Evolutionary conservation across 2,888 invertebrate genomes (phyloP).

Genomic region (Abrostola triplasia): DNA sequence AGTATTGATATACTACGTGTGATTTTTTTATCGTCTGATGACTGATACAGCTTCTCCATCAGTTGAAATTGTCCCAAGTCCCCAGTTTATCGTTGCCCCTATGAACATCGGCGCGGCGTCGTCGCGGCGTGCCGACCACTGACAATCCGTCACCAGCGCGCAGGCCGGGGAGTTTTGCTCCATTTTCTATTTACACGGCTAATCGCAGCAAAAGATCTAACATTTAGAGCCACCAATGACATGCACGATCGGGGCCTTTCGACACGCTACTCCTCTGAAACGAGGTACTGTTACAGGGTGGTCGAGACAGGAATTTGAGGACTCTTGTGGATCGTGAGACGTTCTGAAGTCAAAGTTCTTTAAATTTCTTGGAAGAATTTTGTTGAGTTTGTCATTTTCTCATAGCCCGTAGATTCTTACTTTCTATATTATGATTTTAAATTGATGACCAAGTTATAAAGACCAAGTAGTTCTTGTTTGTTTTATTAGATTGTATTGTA

Average conservation of each 20-base stretch:
- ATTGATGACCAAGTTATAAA: too few species aligned
- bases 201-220: constrained; percentile 79
- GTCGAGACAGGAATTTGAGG: constrained; percentile 6
- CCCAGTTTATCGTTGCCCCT: background rate
- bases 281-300: constrained; percentile 62
- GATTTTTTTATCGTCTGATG: too few species aligned
- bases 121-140: constrained; percentile 10
- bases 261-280: constrained; percentile 66
- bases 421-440: too few species aligned
- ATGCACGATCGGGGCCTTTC: constrained; percentile 75
- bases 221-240: constrained; percentile 78
- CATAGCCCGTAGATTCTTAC: too few species aligned
- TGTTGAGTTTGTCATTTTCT: too few species aligned
- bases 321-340: background rate
- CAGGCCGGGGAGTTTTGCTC: constrained; percentile 48
- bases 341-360: too few species aligned
- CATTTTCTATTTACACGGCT: constrained; percentile 76
- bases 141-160: constrained; percentile 8
- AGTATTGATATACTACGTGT: too few species aligned
- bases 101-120: constrained; percentile 1
- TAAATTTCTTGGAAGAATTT: too few species aligned
- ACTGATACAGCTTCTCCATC: too few species aligned
- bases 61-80: background rate
- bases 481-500: too few species aligned
- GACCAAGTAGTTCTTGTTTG: too few species aligned